Evolutionary conservation across 1,140 invertebrate genomes (phyloP).

Genomic region (Monochamus saltuarius): DNA sequence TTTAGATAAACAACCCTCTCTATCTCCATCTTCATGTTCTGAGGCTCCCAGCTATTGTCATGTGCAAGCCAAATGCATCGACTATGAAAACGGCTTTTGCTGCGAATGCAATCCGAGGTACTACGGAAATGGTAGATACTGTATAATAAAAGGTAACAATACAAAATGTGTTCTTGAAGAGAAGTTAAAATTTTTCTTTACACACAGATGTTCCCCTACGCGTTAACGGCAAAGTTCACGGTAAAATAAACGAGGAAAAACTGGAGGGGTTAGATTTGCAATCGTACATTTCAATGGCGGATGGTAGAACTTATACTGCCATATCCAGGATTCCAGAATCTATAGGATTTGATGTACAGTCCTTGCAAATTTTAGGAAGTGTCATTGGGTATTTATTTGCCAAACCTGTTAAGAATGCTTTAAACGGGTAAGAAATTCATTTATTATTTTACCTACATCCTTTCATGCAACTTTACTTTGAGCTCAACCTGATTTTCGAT

Average conservation of each 20-base stretch:
- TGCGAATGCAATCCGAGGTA: conserved; percentile 78
- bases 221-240: conserved; percentile 81
- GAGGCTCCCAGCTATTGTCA: conserved; percentile 71
- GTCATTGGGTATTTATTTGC: conserved; percentile 93
- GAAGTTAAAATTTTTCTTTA: conserved; percentile 2
- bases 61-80: conserved; percentile 76
- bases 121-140: conserved; percentile 90
- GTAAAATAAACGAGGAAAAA: conserved; percentile 73
- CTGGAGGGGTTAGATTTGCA: conserved; percentile 83
- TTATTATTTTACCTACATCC: too few species aligned
- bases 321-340: conserved; percentile 73
- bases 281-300: conserved; percentile 85
- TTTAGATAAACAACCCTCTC: conserved; percentile 16
- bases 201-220: conserved; percentile 72
- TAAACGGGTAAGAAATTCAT: conserved; percentile 65
- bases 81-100: conserved; percentile 82
- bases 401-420: conserved; percentile 66
- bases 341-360: conserved; percentile 77
- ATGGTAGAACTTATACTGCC: conserved; percentile 89
- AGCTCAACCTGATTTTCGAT: too few species aligned
- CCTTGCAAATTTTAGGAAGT: conserved; percentile 74
- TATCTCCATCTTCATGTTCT: conserved; percentile 53
- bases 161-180: background rate
- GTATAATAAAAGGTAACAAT: conserved; percentile 74
- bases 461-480: too few species aligned